phyloP scores from a whole-genome alignment of 2,888 invertebrate genomes.

The Cactoblastis cactorum region DNA sequence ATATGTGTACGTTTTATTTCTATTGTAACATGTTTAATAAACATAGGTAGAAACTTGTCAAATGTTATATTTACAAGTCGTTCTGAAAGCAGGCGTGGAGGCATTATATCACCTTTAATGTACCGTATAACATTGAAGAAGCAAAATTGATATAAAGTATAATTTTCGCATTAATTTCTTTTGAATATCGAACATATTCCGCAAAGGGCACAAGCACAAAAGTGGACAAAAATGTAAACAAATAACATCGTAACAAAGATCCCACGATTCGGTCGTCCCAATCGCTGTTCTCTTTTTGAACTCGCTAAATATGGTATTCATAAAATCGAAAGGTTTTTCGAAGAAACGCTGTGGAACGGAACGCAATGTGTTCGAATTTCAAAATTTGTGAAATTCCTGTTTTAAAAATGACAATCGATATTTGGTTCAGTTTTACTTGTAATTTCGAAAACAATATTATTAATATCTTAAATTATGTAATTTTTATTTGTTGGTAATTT shows the following conservation, averaged over 20 bases:
- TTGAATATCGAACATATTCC: neutral
- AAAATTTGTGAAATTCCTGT: constrained; percentile 7
- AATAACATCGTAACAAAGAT: constrained; percentile 20
- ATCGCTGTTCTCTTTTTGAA: constrained; percentile 22
- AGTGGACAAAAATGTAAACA: constrained; percentile 11
- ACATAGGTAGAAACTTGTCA: too few species aligned
- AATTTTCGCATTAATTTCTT: constrained; percentile 4
- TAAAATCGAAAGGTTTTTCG: constrained; percentile 42
- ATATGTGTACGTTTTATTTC: too few species aligned
- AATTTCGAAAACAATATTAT: neutral
- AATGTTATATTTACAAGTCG: too few species aligned
- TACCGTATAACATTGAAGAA: constrained; percentile 6
- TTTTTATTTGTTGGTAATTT: too few species aligned
- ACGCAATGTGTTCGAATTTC: constrained; percentile 17
- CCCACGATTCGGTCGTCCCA: constrained; percentile 23
- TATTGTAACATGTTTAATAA: too few species aligned
- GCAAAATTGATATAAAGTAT: constrained; percentile 10
- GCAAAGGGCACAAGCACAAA: neutral
- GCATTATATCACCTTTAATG: constrained; percentile 4
- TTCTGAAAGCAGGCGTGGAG: neutral
- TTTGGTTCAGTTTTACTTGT: neutral
- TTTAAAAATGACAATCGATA: neutral
- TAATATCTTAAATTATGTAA: too few species aligned
- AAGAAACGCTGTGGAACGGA: constrained; percentile 28
- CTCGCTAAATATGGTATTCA: constrained; percentile 47